Percentiles rank a stretch among this genome's conserved stretches.
These are phyloP conservation scores for Epistrophe eligans DNA, from an alignment of 2,888 invertebrate species.

Conservation along the genomic window DNA sequence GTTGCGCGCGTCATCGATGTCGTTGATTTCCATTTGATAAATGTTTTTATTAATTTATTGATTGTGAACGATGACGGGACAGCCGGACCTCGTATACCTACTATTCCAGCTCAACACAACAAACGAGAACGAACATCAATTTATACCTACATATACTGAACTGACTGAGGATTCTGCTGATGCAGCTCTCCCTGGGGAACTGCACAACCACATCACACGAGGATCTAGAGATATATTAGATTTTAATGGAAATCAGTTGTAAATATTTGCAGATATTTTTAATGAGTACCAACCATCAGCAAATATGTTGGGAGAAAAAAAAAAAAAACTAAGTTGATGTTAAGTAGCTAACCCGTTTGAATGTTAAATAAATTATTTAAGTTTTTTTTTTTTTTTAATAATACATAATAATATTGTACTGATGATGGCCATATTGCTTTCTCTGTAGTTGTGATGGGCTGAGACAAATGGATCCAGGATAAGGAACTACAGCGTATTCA, in stretches of 20 bases:
- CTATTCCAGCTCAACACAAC: conserved; percentile 1
- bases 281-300: conserved; percentile 2
- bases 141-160: background rate
- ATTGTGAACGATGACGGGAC: conserved; percentile 55
- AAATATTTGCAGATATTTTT: conserved; percentile 53
- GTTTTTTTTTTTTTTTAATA: background rate
- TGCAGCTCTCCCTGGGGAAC: conserved; percentile 48
- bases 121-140: conserved; percentile 41
- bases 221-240: conserved; percentile 69
- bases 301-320: background rate
- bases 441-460: too few species aligned
- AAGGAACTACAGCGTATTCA: too few species aligned
- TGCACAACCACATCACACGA: background rate
- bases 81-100: background rate
- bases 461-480: too few species aligned
- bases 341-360: conserved; percentile 9
- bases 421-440: too few species aligned
- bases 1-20: background rate
- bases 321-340: background rate
- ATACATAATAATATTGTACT: too few species aligned
- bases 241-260: conserved; percentile 69
- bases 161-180: conserved; percentile 6
- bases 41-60: conserved; percentile 76
- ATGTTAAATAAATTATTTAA: background rate
- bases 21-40: conserved; percentile 74